Conservation (phyloP, 1,140 invertebrate species). For the Magallana gigas region DNA sequence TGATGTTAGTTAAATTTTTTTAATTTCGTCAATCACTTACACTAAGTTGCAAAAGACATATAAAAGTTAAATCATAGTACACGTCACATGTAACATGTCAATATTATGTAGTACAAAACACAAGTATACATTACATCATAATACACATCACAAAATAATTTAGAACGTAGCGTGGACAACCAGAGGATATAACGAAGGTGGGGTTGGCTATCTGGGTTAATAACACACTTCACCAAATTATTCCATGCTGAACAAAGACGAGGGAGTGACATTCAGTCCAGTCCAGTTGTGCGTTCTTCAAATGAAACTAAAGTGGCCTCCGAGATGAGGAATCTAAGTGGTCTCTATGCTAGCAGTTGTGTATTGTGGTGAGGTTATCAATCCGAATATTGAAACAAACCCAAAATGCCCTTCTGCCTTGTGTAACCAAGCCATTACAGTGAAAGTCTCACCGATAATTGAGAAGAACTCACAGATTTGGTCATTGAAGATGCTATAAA, state of each 20-base stretch:
- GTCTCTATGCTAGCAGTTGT: no score
- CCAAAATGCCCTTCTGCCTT: neutral
- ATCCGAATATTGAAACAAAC: slow-evolving; percentile 6
- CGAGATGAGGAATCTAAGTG: neutral
- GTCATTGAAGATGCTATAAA: slow-evolving; percentile 8
- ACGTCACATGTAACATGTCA: no score
- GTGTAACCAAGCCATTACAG: neutral
- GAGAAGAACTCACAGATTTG: neutral
- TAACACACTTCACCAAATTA: slow-evolving; percentile 2
- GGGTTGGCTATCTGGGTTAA: neutral
- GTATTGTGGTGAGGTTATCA: neutral
- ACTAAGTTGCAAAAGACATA: no score
- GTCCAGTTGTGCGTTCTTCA: neutral
- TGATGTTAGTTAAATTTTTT: no score
- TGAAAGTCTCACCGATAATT: slow-evolving; percentile 20
- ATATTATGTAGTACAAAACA: no score
- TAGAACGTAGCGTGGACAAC: no score
- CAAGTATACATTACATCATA: no score
- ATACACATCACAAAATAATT: no score
- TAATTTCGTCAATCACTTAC: no score
- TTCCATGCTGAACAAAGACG: slow-evolving; percentile 8
- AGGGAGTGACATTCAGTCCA: neutral
- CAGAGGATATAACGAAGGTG: neutral
- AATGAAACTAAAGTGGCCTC: slow-evolving; percentile 2
- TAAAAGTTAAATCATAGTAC: no score